Evolutionary conservation across 2,113 vertebrate genomes (phyloP).

Genomic region (Corythornis madagascariensis): DNA sequence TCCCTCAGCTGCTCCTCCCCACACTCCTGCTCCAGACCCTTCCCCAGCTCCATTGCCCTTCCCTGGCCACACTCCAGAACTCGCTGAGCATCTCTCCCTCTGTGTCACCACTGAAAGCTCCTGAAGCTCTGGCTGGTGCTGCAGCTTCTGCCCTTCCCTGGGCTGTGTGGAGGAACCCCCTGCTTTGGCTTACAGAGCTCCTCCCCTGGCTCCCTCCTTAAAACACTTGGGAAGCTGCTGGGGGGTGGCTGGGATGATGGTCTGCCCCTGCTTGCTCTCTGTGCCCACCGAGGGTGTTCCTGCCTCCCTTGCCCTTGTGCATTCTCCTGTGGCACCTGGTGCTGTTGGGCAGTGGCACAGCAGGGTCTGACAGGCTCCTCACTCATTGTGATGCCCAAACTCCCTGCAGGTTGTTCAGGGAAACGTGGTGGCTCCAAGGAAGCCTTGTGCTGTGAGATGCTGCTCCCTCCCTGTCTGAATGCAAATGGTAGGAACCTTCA

Average conservation of each 20-base stretch:
- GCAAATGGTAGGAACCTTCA: background rate
- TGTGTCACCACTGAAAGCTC: fast-evolving
- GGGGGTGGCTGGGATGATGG: background rate
- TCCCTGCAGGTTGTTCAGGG: background rate
- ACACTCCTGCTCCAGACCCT: too few relatives aligned
- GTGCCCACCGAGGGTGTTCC: background rate
- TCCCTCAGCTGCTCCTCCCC: too few relatives aligned
- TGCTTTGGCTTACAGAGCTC: background rate
- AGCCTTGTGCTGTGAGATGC: fast-evolving
- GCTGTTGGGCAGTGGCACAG: fast-evolving
- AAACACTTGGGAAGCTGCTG: background rate
- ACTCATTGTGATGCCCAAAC: background rate
- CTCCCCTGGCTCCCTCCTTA: background rate
- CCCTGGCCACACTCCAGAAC: too few relatives aligned
- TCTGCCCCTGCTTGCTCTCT: background rate
- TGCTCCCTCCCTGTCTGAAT: background rate
- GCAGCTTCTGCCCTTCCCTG: fast-evolving
- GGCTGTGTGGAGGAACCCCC: fast-evolving
- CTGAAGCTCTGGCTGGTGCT: background rate
- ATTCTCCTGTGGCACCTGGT: fast-evolving
- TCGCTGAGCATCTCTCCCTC: fast-evolving
- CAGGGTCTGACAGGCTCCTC: background rate
- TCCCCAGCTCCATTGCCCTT: too few relatives aligned
- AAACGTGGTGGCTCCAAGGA: background rate
- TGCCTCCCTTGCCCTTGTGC: fast-evolving